phyloP scores from a whole-genome alignment of 2,888 invertebrate genomes.

The Epiblema foenella region DNA sequence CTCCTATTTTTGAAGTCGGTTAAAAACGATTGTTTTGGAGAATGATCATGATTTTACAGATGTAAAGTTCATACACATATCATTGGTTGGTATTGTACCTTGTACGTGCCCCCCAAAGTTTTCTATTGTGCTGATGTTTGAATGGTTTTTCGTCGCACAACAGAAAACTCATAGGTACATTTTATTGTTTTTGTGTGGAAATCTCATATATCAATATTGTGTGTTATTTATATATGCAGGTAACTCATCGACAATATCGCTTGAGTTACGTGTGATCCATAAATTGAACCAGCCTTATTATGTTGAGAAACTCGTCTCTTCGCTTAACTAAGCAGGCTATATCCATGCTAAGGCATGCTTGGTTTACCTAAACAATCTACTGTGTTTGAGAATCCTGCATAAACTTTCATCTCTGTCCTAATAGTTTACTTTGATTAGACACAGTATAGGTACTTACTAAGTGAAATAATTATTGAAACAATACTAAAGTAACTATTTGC shows the following conservation, averaged over 20 bases:
- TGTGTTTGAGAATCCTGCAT: conserved; percentile 6
- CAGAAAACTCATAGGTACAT: no score
- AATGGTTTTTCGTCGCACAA: no score
- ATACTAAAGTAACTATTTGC: no score
- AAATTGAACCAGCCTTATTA: conserved; percentile 18
- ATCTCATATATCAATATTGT: not conserved
- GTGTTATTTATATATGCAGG: not conserved
- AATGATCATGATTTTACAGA: no score
- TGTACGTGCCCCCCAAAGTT: no score
- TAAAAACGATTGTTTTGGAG: no score
- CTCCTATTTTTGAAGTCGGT: no score
- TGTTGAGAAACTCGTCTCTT: conserved; percentile 5
- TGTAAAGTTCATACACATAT: no score
- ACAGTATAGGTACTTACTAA: no score
- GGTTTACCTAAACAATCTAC: conserved; percentile 3
- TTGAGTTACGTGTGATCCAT: not conserved
- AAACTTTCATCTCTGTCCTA: conserved; percentile 7
- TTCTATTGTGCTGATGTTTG: no score
- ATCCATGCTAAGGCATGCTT: conserved; percentile 25
- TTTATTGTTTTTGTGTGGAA: not conserved
- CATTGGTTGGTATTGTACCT: no score
- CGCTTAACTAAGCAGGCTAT: conserved; percentile 20
- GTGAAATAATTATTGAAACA: no score
- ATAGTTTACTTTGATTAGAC: not conserved
- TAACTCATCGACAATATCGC: not conserved